Evolutionary conservation across 2,797 vertebrate genomes (phyloP).

Genomic region (Chelon labrosus): DNA sequence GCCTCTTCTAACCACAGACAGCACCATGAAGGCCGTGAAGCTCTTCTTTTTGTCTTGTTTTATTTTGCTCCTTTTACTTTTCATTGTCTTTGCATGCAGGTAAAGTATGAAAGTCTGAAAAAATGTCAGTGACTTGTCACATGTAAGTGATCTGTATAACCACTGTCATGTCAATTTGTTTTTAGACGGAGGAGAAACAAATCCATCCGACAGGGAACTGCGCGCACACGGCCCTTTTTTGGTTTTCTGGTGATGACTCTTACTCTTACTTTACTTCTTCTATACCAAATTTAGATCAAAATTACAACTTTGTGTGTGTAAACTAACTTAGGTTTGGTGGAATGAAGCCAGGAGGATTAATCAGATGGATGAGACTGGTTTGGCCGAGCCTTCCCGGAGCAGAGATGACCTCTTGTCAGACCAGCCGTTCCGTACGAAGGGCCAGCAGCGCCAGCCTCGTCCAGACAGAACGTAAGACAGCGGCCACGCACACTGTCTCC

Average conservation of each 20-base stretch:
- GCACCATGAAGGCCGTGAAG: neutral
- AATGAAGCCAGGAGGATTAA: constrained; percentile 31
- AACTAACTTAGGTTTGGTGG: constrained; percentile 39
- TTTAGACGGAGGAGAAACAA: constrained; percentile 55
- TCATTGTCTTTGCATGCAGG: constrained; percentile 60
- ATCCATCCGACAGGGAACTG: neutral
- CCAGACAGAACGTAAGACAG: constrained; percentile 68
- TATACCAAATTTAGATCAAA: neutral
- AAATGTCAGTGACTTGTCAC: neutral
- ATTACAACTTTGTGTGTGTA: neutral
- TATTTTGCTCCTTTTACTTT: constrained; percentile 33
- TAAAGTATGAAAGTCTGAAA: constrained; percentile 30
- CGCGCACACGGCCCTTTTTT: neutral
- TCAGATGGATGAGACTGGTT: constrained; percentile 9
- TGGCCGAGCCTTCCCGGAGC: constrained; percentile 39
- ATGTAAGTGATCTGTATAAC: neutral
- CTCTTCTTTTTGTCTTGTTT: neutral
- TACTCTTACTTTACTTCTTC: neutral
- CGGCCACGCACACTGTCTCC: constrained; percentile 2
- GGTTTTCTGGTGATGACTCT: constrained; percentile 30
- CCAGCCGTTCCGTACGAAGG: neutral
- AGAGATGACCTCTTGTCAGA: constrained; percentile 63
- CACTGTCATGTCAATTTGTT: constrained; percentile 3
- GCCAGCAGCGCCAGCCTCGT: constrained; percentile 4
- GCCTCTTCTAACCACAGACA: constrained; percentile 37